phyloP scores from a whole-genome alignment of 2,113 vertebrate species.

The Pterophyllum scalare region DNA sequence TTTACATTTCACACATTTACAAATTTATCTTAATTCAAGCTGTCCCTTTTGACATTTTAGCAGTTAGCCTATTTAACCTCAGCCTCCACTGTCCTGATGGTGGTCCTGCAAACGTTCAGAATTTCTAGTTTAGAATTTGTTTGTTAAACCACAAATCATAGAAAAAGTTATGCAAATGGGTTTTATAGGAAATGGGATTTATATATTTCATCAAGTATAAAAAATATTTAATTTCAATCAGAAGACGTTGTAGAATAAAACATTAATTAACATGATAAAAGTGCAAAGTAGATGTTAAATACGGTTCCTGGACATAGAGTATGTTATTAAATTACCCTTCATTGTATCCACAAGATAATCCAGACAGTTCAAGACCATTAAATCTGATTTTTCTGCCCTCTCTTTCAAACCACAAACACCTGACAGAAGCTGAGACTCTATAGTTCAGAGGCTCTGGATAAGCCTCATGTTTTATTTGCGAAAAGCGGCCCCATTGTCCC shows the following conservation, averaged over 20 bases:
- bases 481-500: constrained; percentile 79
- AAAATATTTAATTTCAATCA: neutral
- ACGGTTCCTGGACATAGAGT: neutral
- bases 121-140: neutral
- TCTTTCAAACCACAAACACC: constrained; percentile 60
- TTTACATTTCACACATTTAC: neutral
- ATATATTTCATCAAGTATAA: neutral
- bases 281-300: neutral
- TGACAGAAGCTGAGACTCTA: constrained; percentile 68
- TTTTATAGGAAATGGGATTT: neutral
- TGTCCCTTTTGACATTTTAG: neutral
- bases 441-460: constrained; percentile 70
- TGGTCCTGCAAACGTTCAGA: neutral
- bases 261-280: neutral
- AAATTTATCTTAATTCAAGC: neutral
- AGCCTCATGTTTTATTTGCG: constrained; percentile 83
- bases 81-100: neutral
- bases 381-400: constrained; percentile 41
- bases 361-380: constrained; percentile 42
- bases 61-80: neutral
- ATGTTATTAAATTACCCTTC: constrained; percentile 21
- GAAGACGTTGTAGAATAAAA: neutral
- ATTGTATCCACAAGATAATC: constrained; percentile 46
- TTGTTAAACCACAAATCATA: neutral
- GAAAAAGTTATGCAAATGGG: neutral